Percentiles rank a stretch among this genome's conserved stretches.
These are phyloP conservation scores for Microcebus lehilahytsara DNA, from an alignment of 2,113 vertebrate species.

Conservation along the genomic window DNA sequence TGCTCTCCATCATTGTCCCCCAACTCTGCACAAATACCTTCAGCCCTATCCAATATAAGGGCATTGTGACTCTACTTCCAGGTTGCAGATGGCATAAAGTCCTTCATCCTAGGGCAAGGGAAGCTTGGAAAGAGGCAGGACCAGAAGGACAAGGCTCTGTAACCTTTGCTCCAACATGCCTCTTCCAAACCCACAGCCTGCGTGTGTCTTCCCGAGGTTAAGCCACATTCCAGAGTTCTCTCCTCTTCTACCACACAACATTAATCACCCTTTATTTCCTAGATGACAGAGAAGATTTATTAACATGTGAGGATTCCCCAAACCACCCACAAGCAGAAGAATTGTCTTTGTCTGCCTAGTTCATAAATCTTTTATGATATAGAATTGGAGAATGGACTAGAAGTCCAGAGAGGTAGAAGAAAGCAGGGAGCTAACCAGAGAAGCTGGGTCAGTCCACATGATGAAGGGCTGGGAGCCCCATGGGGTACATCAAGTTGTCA, in stretches of 20 bases:
- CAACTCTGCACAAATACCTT: not conserved
- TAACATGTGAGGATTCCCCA: conserved; percentile 38
- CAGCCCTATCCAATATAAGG: not conserved
- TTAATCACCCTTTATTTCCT: conserved; percentile 48
- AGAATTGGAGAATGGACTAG: conserved; percentile 32
- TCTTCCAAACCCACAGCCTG: not conserved
- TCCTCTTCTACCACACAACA: not conserved
- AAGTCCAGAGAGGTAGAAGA: not conserved
- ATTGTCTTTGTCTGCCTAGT: conserved; percentile 46
- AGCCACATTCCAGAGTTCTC: not conserved
- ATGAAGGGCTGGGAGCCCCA: not conserved
- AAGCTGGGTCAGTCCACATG: not conserved
- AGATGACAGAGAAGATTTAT: conserved; percentile 49
- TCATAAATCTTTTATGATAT: conserved; percentile 61
- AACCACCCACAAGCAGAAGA: conserved; percentile 10
- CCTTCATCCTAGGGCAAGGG: not conserved
- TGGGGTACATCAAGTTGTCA: not conserved
- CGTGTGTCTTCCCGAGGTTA: not conserved
- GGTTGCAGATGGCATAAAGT: not conserved
- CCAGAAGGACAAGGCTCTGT: not conserved
- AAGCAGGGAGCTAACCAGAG: not conserved
- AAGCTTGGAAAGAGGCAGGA: not conserved
- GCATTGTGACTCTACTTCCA: not conserved
- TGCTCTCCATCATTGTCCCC: not conserved
- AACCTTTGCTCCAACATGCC: not conserved